A percentile compares a stretch with the other conserved stretches of the same genome.
Conservation (phyloP, 2,113 vertebrate species). For the Gasterosteus aculeatus region DNA sequence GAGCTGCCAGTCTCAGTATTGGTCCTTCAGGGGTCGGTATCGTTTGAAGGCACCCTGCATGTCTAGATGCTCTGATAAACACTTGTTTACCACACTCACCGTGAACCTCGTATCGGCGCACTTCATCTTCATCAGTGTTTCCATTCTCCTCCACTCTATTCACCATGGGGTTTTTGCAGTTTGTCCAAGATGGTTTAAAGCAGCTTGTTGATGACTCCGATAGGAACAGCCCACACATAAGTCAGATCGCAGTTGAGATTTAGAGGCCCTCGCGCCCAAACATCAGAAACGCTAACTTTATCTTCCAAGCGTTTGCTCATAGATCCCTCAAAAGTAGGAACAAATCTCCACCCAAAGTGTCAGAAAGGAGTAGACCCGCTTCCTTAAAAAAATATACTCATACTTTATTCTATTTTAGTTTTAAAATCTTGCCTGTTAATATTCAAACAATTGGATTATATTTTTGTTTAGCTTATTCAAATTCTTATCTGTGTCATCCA, state of each 20-base stretch:
- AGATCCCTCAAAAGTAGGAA: neutral
- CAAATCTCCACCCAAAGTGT: neutral
- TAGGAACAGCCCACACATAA: conserved; percentile 11
- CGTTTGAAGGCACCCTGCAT: neutral
- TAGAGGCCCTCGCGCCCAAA: neutral
- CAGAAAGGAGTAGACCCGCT: neutral
- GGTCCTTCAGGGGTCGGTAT: neutral
- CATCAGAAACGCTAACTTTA: neutral
- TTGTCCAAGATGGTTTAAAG: neutral
- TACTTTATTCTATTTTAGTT: neutral
- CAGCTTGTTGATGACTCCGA: conserved; percentile 2
- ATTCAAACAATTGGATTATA: neutral
- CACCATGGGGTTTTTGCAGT: neutral
- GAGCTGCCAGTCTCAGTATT: neutral
- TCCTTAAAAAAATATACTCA: neutral
- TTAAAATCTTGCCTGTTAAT: neutral
- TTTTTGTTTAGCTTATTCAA: neutral
- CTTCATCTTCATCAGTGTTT: conserved; percentile 16
- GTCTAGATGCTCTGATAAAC: conserved; percentile 7
- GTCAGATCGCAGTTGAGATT: neutral
- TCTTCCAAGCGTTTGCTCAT: neutral
- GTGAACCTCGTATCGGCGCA: neutral
- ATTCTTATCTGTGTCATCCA: neutral
- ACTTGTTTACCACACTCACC: neutral
- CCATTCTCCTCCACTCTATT: neutral